A percentile compares a stretch with the other conserved stretches of the same genome.
These are phyloP conservation scores for Neopipo cinnamomea DNA, from an alignment of 2,113 vertebrate genomes.

Conservation along the genomic window DNA sequence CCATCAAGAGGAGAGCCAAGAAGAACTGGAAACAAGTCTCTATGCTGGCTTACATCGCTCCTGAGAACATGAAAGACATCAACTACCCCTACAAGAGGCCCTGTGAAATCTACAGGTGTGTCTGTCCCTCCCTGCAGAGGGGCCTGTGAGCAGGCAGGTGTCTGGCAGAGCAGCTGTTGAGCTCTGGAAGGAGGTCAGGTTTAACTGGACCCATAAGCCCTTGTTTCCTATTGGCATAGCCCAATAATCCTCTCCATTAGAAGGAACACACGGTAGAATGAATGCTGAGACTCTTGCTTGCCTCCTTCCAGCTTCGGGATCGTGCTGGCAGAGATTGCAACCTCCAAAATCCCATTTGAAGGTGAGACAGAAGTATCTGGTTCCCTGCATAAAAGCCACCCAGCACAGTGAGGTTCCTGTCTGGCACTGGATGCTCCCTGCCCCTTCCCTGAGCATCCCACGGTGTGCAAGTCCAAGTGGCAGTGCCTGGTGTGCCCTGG, in stretches of 20 bases:
- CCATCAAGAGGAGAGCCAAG: constrained; percentile 68
- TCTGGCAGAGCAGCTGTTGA: background rate
- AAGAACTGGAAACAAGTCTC: background rate
- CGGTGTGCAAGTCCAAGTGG: fast-evolving
- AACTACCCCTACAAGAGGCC: constrained; percentile 68
- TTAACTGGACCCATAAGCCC: background rate
- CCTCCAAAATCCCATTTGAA: constrained; percentile 79
- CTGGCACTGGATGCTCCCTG: background rate
- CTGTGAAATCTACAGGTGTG: constrained; percentile 89
- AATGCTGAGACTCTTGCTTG: background rate
- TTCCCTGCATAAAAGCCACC: background rate
- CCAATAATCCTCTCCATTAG: background rate
- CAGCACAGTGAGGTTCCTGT: fast-evolving
- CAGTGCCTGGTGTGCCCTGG: background rate
- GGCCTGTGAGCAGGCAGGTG: background rate
- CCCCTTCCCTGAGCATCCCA: background rate
- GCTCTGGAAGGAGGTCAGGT: background rate
- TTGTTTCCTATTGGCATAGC: background rate
- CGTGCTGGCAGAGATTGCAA: constrained; percentile 86
- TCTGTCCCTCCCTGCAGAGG: background rate
- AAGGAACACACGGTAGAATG: background rate
- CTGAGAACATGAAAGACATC: constrained; percentile 73
- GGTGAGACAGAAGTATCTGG: constrained; percentile 59
- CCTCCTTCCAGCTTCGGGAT: constrained; percentile 84
- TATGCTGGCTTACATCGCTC: constrained; percentile 73